Percentiles rank a stretch among this genome's conserved stretches.
Evolutionary conservation across 1,140 invertebrate species (phyloP).

Genomic region (Galleria mellonella): DNA sequence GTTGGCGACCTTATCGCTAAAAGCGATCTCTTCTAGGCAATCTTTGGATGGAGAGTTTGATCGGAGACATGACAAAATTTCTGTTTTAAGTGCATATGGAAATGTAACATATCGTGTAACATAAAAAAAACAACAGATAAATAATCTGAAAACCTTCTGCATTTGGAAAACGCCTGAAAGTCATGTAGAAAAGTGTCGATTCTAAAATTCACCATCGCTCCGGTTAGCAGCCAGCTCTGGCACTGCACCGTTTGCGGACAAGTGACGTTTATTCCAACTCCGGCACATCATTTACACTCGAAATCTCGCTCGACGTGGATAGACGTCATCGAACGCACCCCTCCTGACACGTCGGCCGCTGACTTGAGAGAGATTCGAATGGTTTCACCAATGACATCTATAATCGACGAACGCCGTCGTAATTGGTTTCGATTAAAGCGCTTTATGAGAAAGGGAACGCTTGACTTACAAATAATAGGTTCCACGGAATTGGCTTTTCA

Average conservation of each 20-base stretch:
- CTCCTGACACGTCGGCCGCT: slow-evolving; percentile 9
- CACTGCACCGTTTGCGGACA: background rate
- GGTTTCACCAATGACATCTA: slow-evolving; percentile 12
- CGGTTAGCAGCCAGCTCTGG: too few species aligned
- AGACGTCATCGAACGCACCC: slow-evolving; percentile 4
- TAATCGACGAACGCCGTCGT: background rate
- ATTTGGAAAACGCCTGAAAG: too few species aligned
- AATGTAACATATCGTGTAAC: too few species aligned
- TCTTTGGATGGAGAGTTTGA: too few species aligned
- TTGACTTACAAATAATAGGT: background rate
- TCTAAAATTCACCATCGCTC: too few species aligned
- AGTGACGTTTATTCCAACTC: slow-evolving; percentile 17
- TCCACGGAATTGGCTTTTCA: background rate
- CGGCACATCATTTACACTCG: slow-evolving; percentile 30
- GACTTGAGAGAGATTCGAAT: slow-evolving; percentile 19
- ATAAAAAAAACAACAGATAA: too few species aligned
- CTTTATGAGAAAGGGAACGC: background rate
- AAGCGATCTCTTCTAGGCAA: too few species aligned
- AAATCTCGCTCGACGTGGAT: background rate
- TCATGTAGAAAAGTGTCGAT: too few species aligned
- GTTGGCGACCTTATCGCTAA: too few species aligned
- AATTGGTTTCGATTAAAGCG: background rate
- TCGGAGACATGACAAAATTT: too few species aligned
- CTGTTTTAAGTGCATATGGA: too few species aligned
- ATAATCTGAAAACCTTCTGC: too few species aligned